Evolutionary conservation across 2,888 invertebrate genomes (phyloP).

Genomic region (Aspidapion aeneum): DNA sequence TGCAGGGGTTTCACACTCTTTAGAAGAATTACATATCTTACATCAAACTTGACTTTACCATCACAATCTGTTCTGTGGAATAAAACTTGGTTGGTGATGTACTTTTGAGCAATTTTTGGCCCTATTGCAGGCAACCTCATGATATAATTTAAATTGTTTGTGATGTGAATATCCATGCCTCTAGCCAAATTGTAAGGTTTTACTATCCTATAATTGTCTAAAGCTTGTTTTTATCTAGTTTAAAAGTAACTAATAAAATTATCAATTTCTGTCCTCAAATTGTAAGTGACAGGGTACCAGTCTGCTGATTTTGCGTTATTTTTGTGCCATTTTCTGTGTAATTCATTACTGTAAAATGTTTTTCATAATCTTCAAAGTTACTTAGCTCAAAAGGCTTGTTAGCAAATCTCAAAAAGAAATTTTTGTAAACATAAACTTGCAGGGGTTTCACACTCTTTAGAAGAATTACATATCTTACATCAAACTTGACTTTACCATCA

Average conservation of each 20-base stretch:
- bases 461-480: conserved; percentile 82
- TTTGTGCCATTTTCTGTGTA: conserved; percentile 60
- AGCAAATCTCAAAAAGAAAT: conserved; percentile 85
- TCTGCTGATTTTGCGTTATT: conserved; percentile 51
- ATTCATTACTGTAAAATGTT: conserved; percentile 95
- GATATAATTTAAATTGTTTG: conserved; percentile 73
- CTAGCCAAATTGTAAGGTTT: conserved; percentile 93
- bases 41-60: conserved; percentile 83
- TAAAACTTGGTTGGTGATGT: conserved; percentile 78
- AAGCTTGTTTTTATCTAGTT: conserved; percentile 59
- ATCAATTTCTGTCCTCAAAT: conserved; percentile 76
- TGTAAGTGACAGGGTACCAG: conserved; percentile 87
- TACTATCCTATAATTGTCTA: conserved; percentile 89
- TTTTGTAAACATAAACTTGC: conserved; percentile 65
- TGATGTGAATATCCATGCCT: conserved; percentile 80
- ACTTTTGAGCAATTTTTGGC: conserved; percentile 82
- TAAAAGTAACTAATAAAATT: conserved; percentile 81
- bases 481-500: conserved; percentile 78
- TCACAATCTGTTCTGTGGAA: conserved; percentile 66
- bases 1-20: conserved; percentile 72
- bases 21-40: conserved; percentile 81
- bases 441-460: conserved; percentile 74
- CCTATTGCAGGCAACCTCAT: conserved; percentile 75
- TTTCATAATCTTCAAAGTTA: conserved; percentile 80
- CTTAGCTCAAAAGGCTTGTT: conserved; percentile 77